Percentiles rank a stretch among this genome's conserved stretches.
phyloP scores from a whole-genome alignment of 37 sponge, comb jelly and placozoan genomes.

The Eunapius fragilis region DNA sequence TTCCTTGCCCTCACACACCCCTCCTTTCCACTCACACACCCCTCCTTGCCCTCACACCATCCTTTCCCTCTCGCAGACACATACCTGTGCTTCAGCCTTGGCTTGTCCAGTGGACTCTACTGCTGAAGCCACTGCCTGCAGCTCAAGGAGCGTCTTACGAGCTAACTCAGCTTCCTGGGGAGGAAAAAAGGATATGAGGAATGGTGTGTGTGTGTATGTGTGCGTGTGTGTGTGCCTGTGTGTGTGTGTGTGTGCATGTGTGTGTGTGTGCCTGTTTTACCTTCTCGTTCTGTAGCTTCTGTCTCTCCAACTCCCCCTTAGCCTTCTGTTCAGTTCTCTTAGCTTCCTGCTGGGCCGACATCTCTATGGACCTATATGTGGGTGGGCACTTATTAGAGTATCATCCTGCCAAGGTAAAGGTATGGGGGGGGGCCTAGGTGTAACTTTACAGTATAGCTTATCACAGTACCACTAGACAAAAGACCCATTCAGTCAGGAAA shows the following conservation, averaged over 20 bases:
- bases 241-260: neutral
- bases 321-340: slow-evolving; percentile 91
- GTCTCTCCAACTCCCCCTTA: slow-evolving; percentile 82
- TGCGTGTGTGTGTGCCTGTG: neutral
- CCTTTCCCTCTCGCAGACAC: neutral
- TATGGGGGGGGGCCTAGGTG: neutral
- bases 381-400: neutral
- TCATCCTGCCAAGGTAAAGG: neutral
- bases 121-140: slow-evolving; percentile 90
- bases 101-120: slow-evolving; percentile 94
- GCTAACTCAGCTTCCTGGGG: slow-evolving; percentile 78
- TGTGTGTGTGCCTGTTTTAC: neutral
- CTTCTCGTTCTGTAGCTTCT: slow-evolving; percentile 88
- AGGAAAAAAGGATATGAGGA: neutral
- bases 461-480: neutral
- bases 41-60: neutral
- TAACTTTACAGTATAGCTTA: neutral
- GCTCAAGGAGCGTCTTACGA: slow-evolving; percentile 71
- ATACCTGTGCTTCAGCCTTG: slow-evolving; percentile 86
- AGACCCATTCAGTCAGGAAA: neutral
- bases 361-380: slow-evolving; percentile 73
- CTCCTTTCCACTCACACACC: no score
- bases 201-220: neutral
- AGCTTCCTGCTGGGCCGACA: slow-evolving; percentile 87
- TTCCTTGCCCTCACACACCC: no score